Percentiles rank a stretch among this genome's conserved stretches.
Conservation (phyloP, 1,140 invertebrate genomes). For the Vanessa tameamea region DNA sequence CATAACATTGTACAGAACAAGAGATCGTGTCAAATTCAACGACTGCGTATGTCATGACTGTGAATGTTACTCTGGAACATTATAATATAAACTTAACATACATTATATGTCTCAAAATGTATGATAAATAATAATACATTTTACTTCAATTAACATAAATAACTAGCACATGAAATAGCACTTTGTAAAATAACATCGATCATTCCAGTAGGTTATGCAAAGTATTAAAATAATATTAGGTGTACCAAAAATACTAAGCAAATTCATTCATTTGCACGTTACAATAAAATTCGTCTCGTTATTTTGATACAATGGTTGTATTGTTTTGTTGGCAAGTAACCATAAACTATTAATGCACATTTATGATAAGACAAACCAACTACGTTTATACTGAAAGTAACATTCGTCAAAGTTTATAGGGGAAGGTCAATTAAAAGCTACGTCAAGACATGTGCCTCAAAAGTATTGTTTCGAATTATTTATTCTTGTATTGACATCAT, state of each 20-base stretch:
- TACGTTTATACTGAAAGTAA: constrained; percentile 5
- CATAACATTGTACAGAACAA: constrained; percentile 45
- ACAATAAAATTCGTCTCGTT: constrained; percentile 14
- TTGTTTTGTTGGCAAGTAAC: constrained; percentile 29
- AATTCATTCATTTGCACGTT: constrained; percentile 22
- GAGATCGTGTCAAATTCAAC: constrained; percentile 33
- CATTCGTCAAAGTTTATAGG: not conserved
- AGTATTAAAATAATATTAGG: not conserved
- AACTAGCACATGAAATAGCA: no score
- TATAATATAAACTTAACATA: not conserved
- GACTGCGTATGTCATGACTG: not conserved
- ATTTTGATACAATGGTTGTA: constrained; percentile 28
- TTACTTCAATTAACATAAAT: no score
- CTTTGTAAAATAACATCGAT: no score
- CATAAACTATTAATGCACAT: constrained; percentile 34
- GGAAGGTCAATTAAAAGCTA: not conserved
- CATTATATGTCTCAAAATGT: not conserved
- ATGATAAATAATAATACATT: not conserved
- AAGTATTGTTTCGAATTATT: not conserved
- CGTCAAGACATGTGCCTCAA: not conserved
- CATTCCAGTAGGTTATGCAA: no score
- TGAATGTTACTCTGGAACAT: constrained; percentile 26
- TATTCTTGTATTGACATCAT: not conserved
- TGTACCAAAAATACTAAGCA: not conserved
- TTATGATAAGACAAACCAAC: constrained; percentile 20